Evolutionary conservation across 2,797 vertebrate species (phyloP).

Genomic region (Leuciscus waleckii): DNA sequence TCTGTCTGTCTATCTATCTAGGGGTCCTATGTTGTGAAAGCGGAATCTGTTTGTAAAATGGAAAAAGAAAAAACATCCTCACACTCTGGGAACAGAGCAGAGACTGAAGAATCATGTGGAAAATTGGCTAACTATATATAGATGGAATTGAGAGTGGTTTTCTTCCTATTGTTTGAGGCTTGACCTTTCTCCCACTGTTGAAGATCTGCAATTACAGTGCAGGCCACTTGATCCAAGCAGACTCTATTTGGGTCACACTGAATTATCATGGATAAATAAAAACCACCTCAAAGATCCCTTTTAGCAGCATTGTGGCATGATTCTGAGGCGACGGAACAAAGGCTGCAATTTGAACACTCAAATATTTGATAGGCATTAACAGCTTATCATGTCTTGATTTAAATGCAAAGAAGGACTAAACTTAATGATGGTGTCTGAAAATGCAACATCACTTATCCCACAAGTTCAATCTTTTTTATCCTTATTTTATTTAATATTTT

Average conservation of each 20-base stretch:
- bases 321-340: slow-evolving; percentile 32
- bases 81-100: slow-evolving; percentile 18
- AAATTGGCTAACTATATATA: slow-evolving; percentile 64
- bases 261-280: slow-evolving; percentile 52
- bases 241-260: slow-evolving; percentile 55
- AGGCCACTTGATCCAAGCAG: slow-evolving; percentile 53
- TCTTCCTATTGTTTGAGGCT: slow-evolving; percentile 43
- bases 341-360: slow-evolving; percentile 2
- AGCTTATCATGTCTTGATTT: slow-evolving; percentile 22
- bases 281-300: slow-evolving; percentile 52
- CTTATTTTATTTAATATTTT: background rate
- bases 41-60: background rate
- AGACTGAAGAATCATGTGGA: slow-evolving; percentile 53
- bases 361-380: slow-evolving; percentile 22
- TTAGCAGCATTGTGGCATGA: slow-evolving; percentile 27
- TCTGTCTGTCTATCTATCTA: no score
- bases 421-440: background rate
- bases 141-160: slow-evolving; percentile 51
- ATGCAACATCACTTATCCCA: background rate
- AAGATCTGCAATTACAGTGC: slow-evolving; percentile 56
- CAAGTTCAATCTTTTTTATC: no score
- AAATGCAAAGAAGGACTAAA: background rate
- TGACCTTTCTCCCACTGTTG: slow-evolving; percentile 44
- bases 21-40: background rate
- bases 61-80: slow-evolving; percentile 12